phyloP scores from a whole-genome alignment of 2,113 vertebrate species.

The Corynorhinus townsendii region DNA sequence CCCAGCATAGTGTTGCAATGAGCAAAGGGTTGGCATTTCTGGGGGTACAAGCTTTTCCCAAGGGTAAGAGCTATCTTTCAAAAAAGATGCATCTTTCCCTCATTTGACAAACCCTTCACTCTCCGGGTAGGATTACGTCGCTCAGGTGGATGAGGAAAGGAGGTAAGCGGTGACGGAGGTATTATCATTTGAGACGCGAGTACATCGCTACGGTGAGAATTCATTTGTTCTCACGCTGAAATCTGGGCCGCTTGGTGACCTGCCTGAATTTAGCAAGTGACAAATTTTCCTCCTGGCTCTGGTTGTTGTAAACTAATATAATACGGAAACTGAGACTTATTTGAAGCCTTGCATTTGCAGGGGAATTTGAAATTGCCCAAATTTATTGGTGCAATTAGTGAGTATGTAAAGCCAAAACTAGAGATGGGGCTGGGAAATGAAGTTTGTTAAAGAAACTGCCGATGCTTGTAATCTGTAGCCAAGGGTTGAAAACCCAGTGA shows the following conservation, averaged over 20 bases:
- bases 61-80: slow-evolving; percentile 79
- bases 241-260: neutral
- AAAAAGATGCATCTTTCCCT: slow-evolving; percentile 11
- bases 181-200: neutral
- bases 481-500: neutral
- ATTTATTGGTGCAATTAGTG: neutral
- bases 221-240: neutral
- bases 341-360: neutral
- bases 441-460: neutral
- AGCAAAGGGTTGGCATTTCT: slow-evolving; percentile 54
- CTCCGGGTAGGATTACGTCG: neutral
- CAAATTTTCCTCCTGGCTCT: neutral
- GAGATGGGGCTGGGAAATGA: neutral
- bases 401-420: neutral
- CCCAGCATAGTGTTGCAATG: slow-evolving; percentile 22
- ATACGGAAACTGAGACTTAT: neutral
- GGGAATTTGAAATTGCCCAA: neutral
- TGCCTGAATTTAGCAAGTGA: neutral
- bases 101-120: neutral
- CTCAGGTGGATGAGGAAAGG: slow-evolving; percentile 12
- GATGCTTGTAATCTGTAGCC: neutral
- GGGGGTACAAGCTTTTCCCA: slow-evolving; percentile 31
- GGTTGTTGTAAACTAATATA: neutral
- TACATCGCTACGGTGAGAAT: neutral
- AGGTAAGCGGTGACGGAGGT: neutral